Evolutionary conservation across 2,888 invertebrate species (phyloP), one percentile per base, ranked within the genome.

Genomic region (Axea sp.): DNA sequence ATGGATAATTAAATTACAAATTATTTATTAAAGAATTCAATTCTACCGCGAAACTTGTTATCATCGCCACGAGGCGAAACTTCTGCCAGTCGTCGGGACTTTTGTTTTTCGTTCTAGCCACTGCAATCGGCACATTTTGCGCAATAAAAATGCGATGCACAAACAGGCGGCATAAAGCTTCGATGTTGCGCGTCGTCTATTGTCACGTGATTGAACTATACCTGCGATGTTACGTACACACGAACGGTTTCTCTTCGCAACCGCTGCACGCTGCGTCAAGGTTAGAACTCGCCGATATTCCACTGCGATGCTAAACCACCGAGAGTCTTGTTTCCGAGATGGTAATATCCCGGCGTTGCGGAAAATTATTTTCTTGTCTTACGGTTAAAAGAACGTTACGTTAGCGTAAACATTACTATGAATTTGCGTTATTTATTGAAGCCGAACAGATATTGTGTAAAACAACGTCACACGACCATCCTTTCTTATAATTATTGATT

Each of bases 161-260:
- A 67, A 57, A 67, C 24, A 41, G 45, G n/a, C 17, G 43, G 14
- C 30, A 26, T n/a, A 14, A 60, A 69, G 51, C 60, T 69, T 53
- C 69, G 53, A 69, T 60, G 69, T 69, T 69, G 41, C 49, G 30
- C 57, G 35, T n/a, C n/a, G n/a, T 33, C 22, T 30, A 28, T 47
- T 68, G 31, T 60, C 62, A 62, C 69, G 60, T 60, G 55, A 69
- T 59, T 33, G 11, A 47, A 60, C 69, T 69, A 69, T 69, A 69
- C 37, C 53, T 37, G n/a, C 53, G 19, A 69, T 53, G 45, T 51
- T 68, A 51, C 33, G 28, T 39, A 35, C 11, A 39, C 39, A 49
- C 14, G 31, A 45, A 33, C 28, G 31, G 41, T 49, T 65, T 45
- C 30, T 28, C 8, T 53, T 28, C 53, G 33, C 49, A 31, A 51